Conservation (phyloP, 2,888 invertebrate species). For the Ormyrus nitidulus region DNA sequence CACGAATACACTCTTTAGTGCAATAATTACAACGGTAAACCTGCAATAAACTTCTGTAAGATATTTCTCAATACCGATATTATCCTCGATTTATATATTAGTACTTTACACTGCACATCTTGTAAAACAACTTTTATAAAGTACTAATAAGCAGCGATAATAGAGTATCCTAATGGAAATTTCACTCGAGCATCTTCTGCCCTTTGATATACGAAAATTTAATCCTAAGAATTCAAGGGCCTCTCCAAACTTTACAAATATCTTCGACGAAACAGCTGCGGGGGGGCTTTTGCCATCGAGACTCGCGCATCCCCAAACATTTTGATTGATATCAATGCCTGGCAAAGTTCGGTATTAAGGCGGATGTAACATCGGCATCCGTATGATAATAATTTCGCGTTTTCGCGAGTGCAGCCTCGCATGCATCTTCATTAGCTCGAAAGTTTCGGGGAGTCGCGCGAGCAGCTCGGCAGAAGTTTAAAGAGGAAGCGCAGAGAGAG, state of each 20-base stretch:
- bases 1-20: no score
- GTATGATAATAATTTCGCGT: slow-evolving; percentile 59
- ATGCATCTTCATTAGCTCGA: slow-evolving; percentile 66
- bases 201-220: no score
- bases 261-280: neutral
- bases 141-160: no score
- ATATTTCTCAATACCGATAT: no score
- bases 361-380: slow-evolving; percentile 41
- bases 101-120: no score
- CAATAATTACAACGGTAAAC: no score
- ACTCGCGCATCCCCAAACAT: slow-evolving; percentile 27
- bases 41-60: no score
- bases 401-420: slow-evolving; percentile 45
- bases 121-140: no score
- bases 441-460: slow-evolving; percentile 32
- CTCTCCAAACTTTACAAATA: neutral
- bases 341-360: slow-evolving; percentile 33
- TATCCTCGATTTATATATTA: no score
- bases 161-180: no score
- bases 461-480: slow-evolving; percentile 49
- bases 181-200: no score
- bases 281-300: neutral
- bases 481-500: slow-evolving; percentile 46
- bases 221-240: no score
- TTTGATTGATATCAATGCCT: slow-evolving; percentile 49